These are phyloP conservation scores for Maccullochella peelii DNA, from an alignment of 2,113 vertebrate genomes.

Conservation along the genomic window DNA sequence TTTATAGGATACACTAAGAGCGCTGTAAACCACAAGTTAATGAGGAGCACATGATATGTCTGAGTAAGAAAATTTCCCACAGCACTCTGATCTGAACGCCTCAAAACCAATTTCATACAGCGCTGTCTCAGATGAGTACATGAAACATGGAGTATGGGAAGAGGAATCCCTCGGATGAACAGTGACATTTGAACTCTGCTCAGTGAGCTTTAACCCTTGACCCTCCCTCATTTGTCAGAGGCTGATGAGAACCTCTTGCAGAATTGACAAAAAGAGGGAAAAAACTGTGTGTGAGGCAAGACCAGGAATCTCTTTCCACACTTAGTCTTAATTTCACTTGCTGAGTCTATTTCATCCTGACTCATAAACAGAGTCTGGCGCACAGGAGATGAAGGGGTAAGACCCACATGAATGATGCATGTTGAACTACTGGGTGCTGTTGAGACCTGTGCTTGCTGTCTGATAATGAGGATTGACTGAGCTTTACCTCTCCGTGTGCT, in stretches of 20 bases:
- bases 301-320: constrained; percentile 39
- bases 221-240: constrained; percentile 50
- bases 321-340: constrained; percentile 52
- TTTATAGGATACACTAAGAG: constrained; percentile 47
- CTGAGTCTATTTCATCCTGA: constrained; percentile 45
- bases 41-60: constrained; percentile 31
- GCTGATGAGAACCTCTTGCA: constrained; percentile 34
- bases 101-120: constrained; percentile 12
- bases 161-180: constrained; percentile 39
- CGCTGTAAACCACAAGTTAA: constrained; percentile 51
- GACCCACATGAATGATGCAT: constrained; percentile 69
- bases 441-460: constrained; percentile 30
- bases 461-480: constrained; percentile 28
- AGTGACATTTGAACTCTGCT: constrained; percentile 54
- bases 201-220: constrained; percentile 51
- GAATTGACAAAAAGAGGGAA: constrained; percentile 8
- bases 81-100: not conserved
- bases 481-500: not conserved
- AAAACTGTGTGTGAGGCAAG: constrained; percentile 25
- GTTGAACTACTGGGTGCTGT: constrained; percentile 30
- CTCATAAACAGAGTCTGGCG: constrained; percentile 56
- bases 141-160: constrained; percentile 23
- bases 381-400: constrained; percentile 48
- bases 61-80: constrained; percentile 25
- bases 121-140: not conserved